Conservation (phyloP, 2,113 vertebrate species). For the Menura novaehollandiae region DNA sequence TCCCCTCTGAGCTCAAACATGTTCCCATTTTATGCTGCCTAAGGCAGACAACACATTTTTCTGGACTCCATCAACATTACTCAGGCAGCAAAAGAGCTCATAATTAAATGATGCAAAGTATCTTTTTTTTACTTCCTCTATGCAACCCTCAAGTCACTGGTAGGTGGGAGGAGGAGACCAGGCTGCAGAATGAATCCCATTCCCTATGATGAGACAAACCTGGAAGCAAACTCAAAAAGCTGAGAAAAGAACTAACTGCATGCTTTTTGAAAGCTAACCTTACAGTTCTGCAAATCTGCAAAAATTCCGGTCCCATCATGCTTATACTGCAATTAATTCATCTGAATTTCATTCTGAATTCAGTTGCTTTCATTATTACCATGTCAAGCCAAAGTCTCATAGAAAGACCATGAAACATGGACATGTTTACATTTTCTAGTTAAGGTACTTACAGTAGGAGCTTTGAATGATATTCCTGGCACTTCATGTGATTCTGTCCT, state of each 20-base stretch:
- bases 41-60: slow-evolving; percentile 9
- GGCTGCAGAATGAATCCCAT: neutral
- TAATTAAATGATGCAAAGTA: slow-evolving; percentile 20
- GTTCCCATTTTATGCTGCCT: neutral
- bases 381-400: neutral
- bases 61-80: neutral
- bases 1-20: neutral
- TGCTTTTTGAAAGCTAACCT: neutral
- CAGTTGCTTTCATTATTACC: neutral
- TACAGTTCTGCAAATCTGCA: neutral
- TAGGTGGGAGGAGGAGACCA: neutral
- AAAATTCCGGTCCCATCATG: neutral
- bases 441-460: neutral
- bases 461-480: neutral
- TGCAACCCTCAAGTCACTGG: neutral
- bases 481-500: neutral
- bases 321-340: neutral
- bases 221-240: neutral
- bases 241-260: neutral
- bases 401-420: neutral
- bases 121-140: neutral
- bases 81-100: neutral
- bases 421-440: neutral
- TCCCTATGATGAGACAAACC: neutral
- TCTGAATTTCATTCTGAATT: neutral